Percentiles rank a stretch among this genome's conserved stretches.
phyloP scores from a whole-genome alignment of 2,113 vertebrate species.

The Sylvilagus bachmani region DNA sequence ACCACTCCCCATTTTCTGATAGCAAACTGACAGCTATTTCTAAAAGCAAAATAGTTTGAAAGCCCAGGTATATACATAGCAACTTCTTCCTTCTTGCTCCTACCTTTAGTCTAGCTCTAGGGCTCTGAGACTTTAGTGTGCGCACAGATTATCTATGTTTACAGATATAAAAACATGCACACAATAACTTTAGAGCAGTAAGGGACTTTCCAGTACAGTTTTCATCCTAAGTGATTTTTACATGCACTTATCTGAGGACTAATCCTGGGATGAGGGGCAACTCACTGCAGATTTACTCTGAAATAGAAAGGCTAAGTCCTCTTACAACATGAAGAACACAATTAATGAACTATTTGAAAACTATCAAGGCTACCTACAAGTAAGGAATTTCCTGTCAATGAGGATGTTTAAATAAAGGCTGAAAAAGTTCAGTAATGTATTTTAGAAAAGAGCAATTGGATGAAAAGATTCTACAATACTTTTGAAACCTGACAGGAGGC shows the following conservation, averaged over 20 bases:
- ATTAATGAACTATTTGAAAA: conserved; percentile 17
- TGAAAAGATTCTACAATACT: conserved; percentile 25
- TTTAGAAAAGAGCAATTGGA: conserved; percentile 36
- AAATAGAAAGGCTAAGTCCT: background rate
- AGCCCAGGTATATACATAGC: background rate
- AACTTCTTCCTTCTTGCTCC: conserved; percentile 21
- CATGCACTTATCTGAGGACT: background rate
- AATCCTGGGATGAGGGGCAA: background rate
- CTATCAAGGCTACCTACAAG: background rate
- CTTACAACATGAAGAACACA: background rate
- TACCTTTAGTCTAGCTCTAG: conserved; percentile 34
- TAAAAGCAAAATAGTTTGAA: conserved; percentile 63
- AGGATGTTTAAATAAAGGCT: background rate
- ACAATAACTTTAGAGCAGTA: conserved; percentile 42
- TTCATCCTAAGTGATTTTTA: conserved; percentile 53
- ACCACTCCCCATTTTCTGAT: conserved; percentile 14
- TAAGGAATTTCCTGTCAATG: conserved; percentile 43
- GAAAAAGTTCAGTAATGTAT: background rate
- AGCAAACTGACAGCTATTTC: conserved; percentile 41
- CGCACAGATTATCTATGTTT: background rate
- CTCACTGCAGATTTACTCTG: background rate
- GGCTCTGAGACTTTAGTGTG: background rate
- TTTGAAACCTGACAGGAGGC: conserved; percentile 13
- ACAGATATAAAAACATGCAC: conserved; percentile 58
- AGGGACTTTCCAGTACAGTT: background rate